Percentiles rank a stretch among this genome's conserved stretches.
Evolutionary conservation across 2,888 invertebrate species (phyloP).

Genomic region (Gibbula magus): DNA sequence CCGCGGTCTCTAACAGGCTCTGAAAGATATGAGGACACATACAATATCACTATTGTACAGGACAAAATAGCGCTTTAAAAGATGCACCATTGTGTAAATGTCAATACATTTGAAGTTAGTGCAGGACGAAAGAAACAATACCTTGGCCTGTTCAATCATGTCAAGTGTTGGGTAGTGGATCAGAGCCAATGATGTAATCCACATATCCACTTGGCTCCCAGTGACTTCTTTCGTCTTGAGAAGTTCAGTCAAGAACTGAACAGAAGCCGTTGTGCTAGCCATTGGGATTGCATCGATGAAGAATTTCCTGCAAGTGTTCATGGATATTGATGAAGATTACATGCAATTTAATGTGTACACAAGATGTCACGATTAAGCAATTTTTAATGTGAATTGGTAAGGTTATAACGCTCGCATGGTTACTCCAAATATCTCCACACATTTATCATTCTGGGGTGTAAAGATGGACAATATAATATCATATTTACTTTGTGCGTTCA

Average conservation of each 20-base stretch:
- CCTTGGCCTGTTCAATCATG: constrained; percentile 75
- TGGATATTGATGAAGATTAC: no score
- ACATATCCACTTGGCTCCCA: constrained; percentile 83
- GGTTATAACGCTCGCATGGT: no score
- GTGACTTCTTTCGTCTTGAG: constrained; percentile 82
- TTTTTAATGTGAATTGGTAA: no score
- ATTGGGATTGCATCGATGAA: constrained; percentile 90
- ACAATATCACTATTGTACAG: not conserved
- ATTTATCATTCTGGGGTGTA: not conserved
- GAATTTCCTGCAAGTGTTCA: constrained; percentile 79
- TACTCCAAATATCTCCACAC: not conserved
- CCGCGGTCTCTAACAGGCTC: constrained; percentile 69
- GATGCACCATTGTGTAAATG: no score
- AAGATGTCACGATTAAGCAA: no score
- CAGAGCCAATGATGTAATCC: constrained; percentile 91
- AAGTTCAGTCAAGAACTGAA: constrained; percentile 88
- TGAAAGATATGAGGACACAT: constrained; percentile 38
- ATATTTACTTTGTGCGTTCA: constrained; percentile 54
- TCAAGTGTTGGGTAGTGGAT: constrained; percentile 78
- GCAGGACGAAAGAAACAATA: constrained; percentile 47
- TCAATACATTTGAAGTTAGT: no score
- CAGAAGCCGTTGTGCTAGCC: constrained; percentile 88
- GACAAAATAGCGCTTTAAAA: no score
- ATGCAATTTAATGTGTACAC: no score
- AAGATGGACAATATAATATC: not conserved